A percentile compares a stretch with the other conserved stretches of the same genome.
Conservation (phyloP, 2,797 vertebrate species). For the Hapalemur alaotrensis region DNA sequence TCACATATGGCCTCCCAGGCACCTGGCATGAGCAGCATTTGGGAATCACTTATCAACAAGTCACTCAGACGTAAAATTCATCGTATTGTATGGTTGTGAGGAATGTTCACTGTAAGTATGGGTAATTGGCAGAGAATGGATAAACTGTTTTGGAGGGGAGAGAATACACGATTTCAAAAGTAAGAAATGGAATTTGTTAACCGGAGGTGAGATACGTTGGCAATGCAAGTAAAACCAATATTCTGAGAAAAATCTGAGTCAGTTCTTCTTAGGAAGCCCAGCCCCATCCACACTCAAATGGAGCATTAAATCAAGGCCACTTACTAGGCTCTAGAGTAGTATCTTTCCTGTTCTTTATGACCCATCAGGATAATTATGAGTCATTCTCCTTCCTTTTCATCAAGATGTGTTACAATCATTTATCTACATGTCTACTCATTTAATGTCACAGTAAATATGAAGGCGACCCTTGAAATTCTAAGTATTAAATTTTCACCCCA, state of each 20-base stretch:
- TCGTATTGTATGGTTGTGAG: background rate
- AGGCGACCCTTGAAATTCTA: background rate
- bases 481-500: background rate
- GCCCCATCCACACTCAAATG: background rate
- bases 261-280: background rate
- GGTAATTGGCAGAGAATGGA: background rate
- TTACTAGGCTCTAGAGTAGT: background rate
- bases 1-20: background rate
- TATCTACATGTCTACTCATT: background rate
- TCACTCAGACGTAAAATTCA: background rate
- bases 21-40: background rate
- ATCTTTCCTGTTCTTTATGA: background rate
- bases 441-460: background rate
- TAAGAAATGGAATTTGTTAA: background rate
- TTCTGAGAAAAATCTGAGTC: background rate
- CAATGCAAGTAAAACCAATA: background rate
- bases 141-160: background rate
- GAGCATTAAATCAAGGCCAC: background rate
- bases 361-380: background rate
- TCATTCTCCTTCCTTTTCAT: background rate
- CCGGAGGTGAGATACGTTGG: background rate
- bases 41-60: background rate
- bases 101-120: background rate
- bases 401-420: background rate
- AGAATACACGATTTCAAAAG: background rate